Evolutionary conservation across 1,140 invertebrate species (phyloP), one percentile per base, ranked within the genome.

Genomic region (Brachionus rotundiformis): DNA sequence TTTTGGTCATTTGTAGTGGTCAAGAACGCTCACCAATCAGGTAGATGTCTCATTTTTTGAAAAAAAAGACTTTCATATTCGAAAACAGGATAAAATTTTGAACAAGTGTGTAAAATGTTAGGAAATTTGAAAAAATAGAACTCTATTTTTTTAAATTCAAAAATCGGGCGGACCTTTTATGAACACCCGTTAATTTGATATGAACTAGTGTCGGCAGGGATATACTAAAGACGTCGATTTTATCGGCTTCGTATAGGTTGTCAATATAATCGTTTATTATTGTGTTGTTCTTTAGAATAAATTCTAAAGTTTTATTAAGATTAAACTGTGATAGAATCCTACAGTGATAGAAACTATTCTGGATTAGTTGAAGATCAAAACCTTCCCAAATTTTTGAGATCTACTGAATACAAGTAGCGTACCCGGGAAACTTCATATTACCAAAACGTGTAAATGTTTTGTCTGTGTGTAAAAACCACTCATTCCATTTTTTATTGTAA

Each of bases 181-280:
- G n/a, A n/a, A n/a, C n/a, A n/a, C n/a, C n/a, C n/a, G n/a, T n/a
- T 49, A 49, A 49, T 49, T 49, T 49, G 47, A 49, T 49, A 4
- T 49, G 47, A 49, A 49, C 47, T 49, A 49, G 47, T 49, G 47
- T 49, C 47, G 47, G 54, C 54, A 59, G 54, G 54, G 54, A 59
- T 59, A 59, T 59, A 59, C 54, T 59, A 59, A 59, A 59, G 54
- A 59, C 25, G 54, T 59, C 54, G 54, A 59, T 59, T 59, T 59
- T 16, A 59, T 23, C 54, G 54, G 54, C 54, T 59, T 59, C 54
- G 54, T 59, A 59, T 59, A 59, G 54, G 54, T 59, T 59, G 11
- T 59, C 54, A 59, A 59, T 59, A 59, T 59, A 59, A 59, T 59
- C 54, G 54, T 59, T 59, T 59, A 59, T 59, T 59, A 59, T 59